Conservation (phyloP, 2,888 invertebrate species). For the Toxonevra muliebris region DNA sequence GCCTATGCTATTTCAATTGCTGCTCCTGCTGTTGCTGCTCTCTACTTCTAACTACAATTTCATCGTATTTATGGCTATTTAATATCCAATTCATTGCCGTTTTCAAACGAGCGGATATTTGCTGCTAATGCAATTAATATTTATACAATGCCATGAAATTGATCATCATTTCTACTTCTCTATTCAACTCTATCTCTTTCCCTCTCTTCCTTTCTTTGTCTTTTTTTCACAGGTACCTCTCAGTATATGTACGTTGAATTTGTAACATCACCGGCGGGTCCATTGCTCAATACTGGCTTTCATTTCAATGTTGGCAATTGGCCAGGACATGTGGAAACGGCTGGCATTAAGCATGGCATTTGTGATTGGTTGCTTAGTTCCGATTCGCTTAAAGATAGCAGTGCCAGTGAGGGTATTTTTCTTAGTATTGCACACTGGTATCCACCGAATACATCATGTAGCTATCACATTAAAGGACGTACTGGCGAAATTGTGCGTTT, state of each 20-base stretch:
- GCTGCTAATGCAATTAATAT: conserved; percentile 45
- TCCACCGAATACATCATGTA: conserved; percentile 91
- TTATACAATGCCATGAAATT: conserved; percentile 40
- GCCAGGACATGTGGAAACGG: conserved; percentile 92
- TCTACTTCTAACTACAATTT: no score
- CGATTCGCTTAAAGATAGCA: conserved; percentile 78
- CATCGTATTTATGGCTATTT: conserved; percentile 22
- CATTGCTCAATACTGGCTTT: conserved; percentile 89
- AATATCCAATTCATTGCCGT: neutral
- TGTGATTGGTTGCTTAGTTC: conserved; percentile 90
- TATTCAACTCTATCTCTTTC: neutral
- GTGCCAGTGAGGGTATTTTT: conserved; percentile 88
- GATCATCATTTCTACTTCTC: conserved; percentile 15
- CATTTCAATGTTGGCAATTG: conserved; percentile 95
- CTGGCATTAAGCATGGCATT: conserved; percentile 84
- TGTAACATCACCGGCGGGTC: conserved; percentile 88
- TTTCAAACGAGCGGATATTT: neutral
- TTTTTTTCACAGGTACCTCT: conserved; percentile 72
- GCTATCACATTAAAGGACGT: conserved; percentile 87
- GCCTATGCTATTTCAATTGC: neutral
- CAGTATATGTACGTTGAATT: conserved; percentile 89
- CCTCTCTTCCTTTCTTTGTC: neutral
- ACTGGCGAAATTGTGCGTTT: conserved; percentile 87
- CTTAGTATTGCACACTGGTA: conserved; percentile 94
- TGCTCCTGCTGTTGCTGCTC: neutral